phyloP scores from a whole-genome alignment of 2,888 invertebrate species.

The Cheilosia variabilis region DNA sequence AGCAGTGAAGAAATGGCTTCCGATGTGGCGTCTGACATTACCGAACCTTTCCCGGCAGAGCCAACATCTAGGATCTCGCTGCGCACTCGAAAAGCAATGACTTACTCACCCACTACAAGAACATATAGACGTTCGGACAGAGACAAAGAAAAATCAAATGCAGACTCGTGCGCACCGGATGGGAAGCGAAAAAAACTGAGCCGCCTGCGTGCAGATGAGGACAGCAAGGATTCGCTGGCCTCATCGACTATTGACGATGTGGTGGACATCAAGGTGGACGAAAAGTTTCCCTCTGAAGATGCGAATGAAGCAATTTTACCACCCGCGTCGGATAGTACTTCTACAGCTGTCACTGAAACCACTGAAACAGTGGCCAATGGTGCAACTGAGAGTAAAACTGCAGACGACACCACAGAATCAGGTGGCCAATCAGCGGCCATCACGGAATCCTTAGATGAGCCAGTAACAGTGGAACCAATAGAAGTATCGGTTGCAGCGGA shows the following conservation, averaged over 20 bases:
- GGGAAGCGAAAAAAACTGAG: slow-evolving; percentile 53
- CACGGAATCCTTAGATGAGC: not conserved
- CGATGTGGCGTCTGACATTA: slow-evolving; percentile 71
- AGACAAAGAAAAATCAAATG: slow-evolving; percentile 71
- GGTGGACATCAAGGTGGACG: slow-evolving; percentile 78
- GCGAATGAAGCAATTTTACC: slow-evolving; percentile 58
- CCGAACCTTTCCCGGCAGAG: slow-evolving; percentile 69
- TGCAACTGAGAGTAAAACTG: not conserved
- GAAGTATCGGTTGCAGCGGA: not conserved
- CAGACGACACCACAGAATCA: not conserved
- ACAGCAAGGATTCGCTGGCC: slow-evolving; percentile 81
- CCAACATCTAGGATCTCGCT: slow-evolving; percentile 60
- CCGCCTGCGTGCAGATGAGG: slow-evolving; percentile 78
- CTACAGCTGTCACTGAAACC: slow-evolving; percentile 27
- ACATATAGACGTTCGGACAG: slow-evolving; percentile 74
- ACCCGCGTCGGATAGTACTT: not conserved
- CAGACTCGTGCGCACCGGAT: slow-evolving; percentile 66
- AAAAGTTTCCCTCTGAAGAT: slow-evolving; percentile 78
- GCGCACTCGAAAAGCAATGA: slow-evolving; percentile 67
- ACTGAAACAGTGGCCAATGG: not conserved
- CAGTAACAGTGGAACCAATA: slow-evolving; percentile 20
- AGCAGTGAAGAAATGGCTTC: slow-evolving; percentile 77
- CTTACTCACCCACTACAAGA: slow-evolving; percentile 68
- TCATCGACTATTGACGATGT: slow-evolving; percentile 80
- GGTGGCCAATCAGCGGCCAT: slow-evolving; percentile 14